A percentile compares a stretch with the other conserved stretches of the same genome.
Conservation (phyloP, 2,113 vertebrate species). For the Corythoichthys haematopterus region DNA sequence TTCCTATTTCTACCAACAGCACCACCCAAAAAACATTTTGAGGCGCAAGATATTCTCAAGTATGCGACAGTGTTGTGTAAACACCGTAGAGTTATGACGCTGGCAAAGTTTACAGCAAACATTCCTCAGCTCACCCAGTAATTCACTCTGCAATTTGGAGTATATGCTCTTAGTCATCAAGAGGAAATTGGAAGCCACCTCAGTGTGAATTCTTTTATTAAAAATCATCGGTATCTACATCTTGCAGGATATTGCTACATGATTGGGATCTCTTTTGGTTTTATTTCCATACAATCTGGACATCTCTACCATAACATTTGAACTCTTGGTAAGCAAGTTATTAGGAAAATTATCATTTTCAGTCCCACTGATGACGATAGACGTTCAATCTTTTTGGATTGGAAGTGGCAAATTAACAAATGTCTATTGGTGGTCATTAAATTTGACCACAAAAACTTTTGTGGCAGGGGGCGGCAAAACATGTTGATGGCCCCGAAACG, state of each 20-base stretch:
- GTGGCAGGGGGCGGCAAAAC: too few species aligned
- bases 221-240: not conserved
- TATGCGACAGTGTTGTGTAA: constrained; percentile 40
- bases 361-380: too few species aligned
- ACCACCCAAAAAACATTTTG: constrained; percentile 47
- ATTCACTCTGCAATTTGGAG: constrained; percentile 29
- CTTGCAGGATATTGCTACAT: constrained; percentile 1
- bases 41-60: constrained; percentile 14
- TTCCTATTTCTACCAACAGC: constrained; percentile 53
- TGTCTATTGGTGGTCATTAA: too few species aligned
- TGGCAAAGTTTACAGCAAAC: constrained; percentile 3
- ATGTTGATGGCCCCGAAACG: too few species aligned
- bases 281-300: constrained; percentile 6
- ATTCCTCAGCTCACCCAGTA: constrained; percentile 15
- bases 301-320: not conserved
- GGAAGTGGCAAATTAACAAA: too few species aligned
- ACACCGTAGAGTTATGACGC: constrained; percentile 35
- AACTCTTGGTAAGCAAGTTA: not conserved
- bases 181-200: constrained; percentile 20
- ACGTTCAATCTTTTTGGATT: too few species aligned
- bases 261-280: not conserved
- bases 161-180: constrained; percentile 31
- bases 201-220: constrained; percentile 11
- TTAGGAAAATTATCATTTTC: not conserved
- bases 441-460: too few species aligned